These are phyloP conservation scores for Zonotrichia leucophrys DNA, from an alignment of 2,113 vertebrate species.

Conservation along the genomic window DNA sequence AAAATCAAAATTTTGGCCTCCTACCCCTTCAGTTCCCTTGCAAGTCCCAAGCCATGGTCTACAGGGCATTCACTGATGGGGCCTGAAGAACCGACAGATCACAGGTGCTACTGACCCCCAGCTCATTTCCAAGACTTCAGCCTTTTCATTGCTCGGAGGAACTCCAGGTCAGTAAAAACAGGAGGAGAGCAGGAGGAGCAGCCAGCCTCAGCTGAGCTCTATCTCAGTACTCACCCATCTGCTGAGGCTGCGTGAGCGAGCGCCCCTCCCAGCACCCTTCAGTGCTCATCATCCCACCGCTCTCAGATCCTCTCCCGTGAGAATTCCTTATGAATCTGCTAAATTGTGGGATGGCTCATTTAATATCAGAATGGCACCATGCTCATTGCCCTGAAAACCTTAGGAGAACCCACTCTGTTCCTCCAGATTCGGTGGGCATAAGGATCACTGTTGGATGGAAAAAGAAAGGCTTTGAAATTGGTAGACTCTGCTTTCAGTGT, in stretches of 20 bases:
- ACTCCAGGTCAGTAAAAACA: constrained; percentile 25
- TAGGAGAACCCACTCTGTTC: not conserved
- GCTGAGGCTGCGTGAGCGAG: not conserved
- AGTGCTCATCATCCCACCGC: not conserved
- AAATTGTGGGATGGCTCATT: not conserved
- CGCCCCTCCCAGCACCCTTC: rapidly evolving
- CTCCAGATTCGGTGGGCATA: not conserved
- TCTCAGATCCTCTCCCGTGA: not conserved
- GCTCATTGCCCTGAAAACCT: not conserved
- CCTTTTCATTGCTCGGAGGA: not conserved
- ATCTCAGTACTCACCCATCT: not conserved
- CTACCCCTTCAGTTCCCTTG: not conserved
- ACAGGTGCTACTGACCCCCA: not conserved
- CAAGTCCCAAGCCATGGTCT: not conserved
- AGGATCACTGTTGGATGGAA: not conserved
- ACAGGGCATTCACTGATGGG: not conserved
- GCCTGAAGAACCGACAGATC: not conserved
- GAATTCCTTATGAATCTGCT: not conserved
- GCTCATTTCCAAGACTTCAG: not conserved
- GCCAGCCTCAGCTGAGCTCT: not conserved
- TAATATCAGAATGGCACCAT: rapidly evolving
- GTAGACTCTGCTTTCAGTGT: not conserved
- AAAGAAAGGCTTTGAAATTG: not conserved
- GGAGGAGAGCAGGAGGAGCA: not conserved
- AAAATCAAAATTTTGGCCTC: not conserved